Percentiles rank a stretch among this genome's conserved stretches.
Evolutionary conservation across 2,888 invertebrate species (phyloP).

Genomic region (Netelia fuscicornis): DNA sequence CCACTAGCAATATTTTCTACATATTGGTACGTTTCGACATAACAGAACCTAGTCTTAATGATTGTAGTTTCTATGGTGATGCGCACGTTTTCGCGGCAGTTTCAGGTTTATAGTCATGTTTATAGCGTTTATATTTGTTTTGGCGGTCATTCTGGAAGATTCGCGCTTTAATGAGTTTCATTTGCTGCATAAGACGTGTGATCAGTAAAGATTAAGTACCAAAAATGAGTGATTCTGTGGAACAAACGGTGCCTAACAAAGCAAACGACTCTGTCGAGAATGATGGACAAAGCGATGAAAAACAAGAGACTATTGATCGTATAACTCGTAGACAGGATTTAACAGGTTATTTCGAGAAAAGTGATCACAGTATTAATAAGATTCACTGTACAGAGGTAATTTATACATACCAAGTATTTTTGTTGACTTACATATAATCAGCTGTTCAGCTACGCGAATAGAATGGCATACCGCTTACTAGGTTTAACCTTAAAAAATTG

Average conservation of each 20-base stretch:
- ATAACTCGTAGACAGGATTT: slow-evolving; percentile 71
- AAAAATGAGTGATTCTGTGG: slow-evolving; percentile 52
- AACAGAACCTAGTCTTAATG: not conserved
- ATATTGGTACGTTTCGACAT: too few species aligned
- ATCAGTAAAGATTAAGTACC: not conserved
- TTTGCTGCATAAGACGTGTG: not conserved
- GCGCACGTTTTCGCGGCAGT: not conserved
- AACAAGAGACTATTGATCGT: slow-evolving; percentile 21
- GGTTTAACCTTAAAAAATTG: not conserved
- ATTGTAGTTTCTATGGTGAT: not conserved
- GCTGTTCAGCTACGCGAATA: not conserved
- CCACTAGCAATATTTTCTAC: too few species aligned
- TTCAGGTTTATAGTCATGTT: not conserved
- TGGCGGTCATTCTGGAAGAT: slow-evolving; percentile 66
- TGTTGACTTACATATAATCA: not conserved
- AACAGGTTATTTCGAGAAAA: slow-evolving; percentile 71
- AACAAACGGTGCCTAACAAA: slow-evolving; percentile 24
- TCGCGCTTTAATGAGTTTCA: not conserved
- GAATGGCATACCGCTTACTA: too few species aligned
- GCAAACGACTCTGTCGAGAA: slow-evolving; percentile 8
- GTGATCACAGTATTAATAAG: slow-evolving; percentile 76
- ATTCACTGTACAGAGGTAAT: slow-evolving; percentile 74
- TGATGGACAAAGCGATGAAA: slow-evolving; percentile 23
- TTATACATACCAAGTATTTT: not conserved
- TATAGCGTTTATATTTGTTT: slow-evolving; percentile 21